Conservation (phyloP, 2,113 vertebrate species). For the Pungitius pungitius region DNA sequence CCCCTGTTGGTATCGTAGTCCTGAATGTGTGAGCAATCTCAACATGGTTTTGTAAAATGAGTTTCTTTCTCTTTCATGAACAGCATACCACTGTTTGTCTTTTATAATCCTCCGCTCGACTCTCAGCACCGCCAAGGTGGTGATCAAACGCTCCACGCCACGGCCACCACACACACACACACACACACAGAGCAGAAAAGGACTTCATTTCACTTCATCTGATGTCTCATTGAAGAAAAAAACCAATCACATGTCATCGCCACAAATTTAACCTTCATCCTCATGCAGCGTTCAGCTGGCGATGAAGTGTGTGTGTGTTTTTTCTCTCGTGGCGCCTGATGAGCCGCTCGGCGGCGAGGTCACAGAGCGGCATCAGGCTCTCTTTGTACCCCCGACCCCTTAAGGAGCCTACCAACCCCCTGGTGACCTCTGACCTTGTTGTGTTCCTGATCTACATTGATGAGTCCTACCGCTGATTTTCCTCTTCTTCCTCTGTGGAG, state of each 20-base stretch:
- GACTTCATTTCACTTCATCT: neutral
- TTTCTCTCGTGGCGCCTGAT: slow-evolving; percentile 27
- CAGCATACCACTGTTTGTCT: slow-evolving; percentile 1
- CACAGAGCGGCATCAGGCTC: slow-evolving; percentile 26
- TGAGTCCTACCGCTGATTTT: slow-evolving; percentile 16
- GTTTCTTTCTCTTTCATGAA: neutral
- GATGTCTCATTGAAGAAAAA: slow-evolving; percentile 23
- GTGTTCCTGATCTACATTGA: slow-evolving; percentile 18
- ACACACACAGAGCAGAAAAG: neutral
- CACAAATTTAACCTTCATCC: slow-evolving; percentile 39
- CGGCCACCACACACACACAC: neutral
- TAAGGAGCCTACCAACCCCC: too few relatives aligned
- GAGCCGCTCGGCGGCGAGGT: neutral
- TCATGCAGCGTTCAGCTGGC: slow-evolving; percentile 6
- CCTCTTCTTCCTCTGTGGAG: slow-evolving; percentile 16
- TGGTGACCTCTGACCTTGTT: slow-evolving; percentile 26
- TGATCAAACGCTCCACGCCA: neutral
- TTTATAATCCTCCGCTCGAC: neutral
- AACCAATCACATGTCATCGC: slow-evolving; percentile 32
- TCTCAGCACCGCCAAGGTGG: slow-evolving; percentile 5
- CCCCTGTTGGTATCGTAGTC: neutral
- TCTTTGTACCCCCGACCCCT: neutral
- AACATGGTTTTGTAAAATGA: too few relatives aligned
- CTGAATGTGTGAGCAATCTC: neutral
- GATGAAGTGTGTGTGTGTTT: neutral